Percentiles rank a stretch among this genome's conserved stretches.
Evolutionary conservation across 1,140 invertebrate species (phyloP).

Genomic region (Andricus grossulariae): DNA sequence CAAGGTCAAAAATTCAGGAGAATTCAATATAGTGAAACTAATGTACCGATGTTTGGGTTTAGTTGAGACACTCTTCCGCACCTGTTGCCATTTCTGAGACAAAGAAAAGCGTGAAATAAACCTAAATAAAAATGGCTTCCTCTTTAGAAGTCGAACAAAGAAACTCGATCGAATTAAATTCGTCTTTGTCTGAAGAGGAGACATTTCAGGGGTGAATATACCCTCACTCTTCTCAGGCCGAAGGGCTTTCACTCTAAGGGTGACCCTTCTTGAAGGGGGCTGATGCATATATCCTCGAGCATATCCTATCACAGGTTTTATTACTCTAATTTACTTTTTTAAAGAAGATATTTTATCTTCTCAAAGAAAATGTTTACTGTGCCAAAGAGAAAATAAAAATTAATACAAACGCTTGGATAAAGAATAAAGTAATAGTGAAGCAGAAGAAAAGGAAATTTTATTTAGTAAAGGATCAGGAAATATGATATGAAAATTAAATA

Average conservation of each 20-base stretch:
- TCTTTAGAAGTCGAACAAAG: conserved; percentile 8
- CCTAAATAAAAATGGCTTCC: neutral
- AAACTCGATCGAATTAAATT: conserved; percentile 11
- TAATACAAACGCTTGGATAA: too few species aligned
- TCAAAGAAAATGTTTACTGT: neutral
- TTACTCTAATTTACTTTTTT: conserved; percentile 1
- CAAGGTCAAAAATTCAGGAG: neutral
- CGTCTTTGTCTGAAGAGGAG: conserved; percentile 13
- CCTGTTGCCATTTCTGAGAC: conserved; percentile 7
- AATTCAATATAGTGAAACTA: neutral
- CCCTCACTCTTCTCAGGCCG: conserved; percentile 9
- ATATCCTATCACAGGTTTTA: conserved; percentile 8
- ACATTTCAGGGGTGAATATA: conserved; percentile 6
- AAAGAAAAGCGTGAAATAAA: conserved; percentile 10
- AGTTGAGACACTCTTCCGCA: neutral
- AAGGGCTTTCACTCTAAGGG: conserved; percentile 21
- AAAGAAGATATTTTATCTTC: neutral
- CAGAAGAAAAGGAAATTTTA: too few species aligned
- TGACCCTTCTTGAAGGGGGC: conserved; percentile 18
- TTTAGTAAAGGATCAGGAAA: too few species aligned
- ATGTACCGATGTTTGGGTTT: neutral
- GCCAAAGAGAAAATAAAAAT: too few species aligned
- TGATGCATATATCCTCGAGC: conserved; percentile 23
- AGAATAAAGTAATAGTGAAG: too few species aligned
- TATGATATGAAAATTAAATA: too few species aligned